Base-by-base conservation (phyloP, 2,113 vertebrate species). In the Heterotilapia buettikoferi region DNA sequence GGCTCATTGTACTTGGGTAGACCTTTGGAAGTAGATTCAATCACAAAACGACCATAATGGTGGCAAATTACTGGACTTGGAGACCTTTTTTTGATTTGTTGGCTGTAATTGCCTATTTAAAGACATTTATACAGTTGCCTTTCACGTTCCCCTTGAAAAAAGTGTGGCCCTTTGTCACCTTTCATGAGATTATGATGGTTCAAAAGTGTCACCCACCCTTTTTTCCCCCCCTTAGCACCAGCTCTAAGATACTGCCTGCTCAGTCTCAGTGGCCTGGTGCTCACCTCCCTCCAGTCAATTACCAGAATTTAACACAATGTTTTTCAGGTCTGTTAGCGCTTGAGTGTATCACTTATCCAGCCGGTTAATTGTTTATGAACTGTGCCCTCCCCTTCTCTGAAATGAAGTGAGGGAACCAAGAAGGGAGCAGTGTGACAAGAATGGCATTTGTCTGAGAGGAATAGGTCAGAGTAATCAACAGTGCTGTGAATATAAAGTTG, bases 321-420 rank as follows among this genome's bases (percentile, higher is more conserved):
- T 89, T 94, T 95, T 93, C 92, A 93, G 92, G 91, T 93, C 92
- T 92, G 93, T 95, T 94, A 93, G 94, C 88, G 83, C 91, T 94
- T 86, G 88, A 96, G 94, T 94, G 95, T 94, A 89, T 95, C 94
- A 95, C 93, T 96, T 95, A 95, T 92, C 92, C 90, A 93, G 90
- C 85, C 90, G 84, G 94, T 95, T 96, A 95, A 95, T 95, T 96
- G 94, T 94, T 96, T 95, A 95, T 95, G 94, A 95, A 95, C 92
- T 92, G 82, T 89, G 88, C 89, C 91, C 89, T 86, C 85, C 92
- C 88, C 84, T 86, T 91, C 87, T 88, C 89, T 89, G 86, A 93
- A 89, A 94, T 90, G 90, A 93, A 90, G 89, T 89, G 86, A 94
- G 92, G 80, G 85, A 91, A 87, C 43, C 31, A 57, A 82, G 90